phyloP scores from a whole-genome alignment of 92 coral and sea anemone species.

The Scolanthus callimorphus region DNA sequence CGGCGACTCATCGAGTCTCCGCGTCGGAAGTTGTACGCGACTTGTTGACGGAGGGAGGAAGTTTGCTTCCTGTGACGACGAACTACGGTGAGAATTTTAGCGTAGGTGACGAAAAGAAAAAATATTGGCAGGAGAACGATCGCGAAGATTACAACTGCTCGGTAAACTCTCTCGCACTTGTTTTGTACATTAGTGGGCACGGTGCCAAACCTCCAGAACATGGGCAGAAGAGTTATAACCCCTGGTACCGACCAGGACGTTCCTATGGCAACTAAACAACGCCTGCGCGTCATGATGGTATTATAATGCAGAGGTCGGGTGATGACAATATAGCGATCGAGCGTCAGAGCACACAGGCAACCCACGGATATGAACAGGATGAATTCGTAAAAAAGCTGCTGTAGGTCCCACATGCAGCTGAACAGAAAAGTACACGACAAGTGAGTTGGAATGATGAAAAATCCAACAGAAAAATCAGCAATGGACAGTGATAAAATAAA shows the following conservation, averaged over 20 bases:
- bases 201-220: conserved; percentile 20
- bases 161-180: background rate
- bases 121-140: conserved; percentile 18
- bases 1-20: conserved; percentile 7
- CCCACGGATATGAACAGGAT: conserved; percentile 55
- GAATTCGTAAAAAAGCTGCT: conserved; percentile 39
- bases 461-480: conserved; percentile 27
- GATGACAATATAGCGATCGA: conserved; percentile 55
- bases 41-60: background rate
- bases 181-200: background rate
- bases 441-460: conserved; percentile 22
- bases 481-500: conserved; percentile 31
- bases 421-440: conserved; percentile 25
- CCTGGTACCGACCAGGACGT: conserved; percentile 32
- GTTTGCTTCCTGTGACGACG: conserved; percentile 7
- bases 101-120: conserved; percentile 6
- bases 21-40: conserved; percentile 1
- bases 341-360: conserved; percentile 49
- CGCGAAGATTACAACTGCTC: conserved; percentile 16
- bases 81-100: conserved; percentile 19
- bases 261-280: conserved; percentile 15
- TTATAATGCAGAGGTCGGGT: conserved; percentile 42
- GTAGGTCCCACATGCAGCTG: conserved; percentile 24
- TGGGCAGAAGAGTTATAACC: conserved; percentile 15
- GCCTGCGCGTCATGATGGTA: conserved; percentile 13